Conservation (phyloP, 2,888 invertebrate genomes). For the Cordylochernes scorpioides region DNA sequence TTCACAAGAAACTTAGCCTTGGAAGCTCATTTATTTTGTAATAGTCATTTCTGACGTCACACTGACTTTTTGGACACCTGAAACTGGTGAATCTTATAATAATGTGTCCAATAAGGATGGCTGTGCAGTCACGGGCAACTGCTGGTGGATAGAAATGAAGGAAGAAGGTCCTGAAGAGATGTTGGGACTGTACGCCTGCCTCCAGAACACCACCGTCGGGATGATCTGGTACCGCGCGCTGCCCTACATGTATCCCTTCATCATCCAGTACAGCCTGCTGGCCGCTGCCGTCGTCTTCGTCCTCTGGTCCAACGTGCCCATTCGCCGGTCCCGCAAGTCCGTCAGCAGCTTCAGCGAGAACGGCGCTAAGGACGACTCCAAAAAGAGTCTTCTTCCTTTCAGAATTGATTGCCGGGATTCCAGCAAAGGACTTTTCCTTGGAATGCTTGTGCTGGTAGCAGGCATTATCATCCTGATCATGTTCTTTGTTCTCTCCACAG, state of each 20-base stretch:
- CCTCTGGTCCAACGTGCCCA: conserved; percentile 25
- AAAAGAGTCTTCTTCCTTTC: background rate
- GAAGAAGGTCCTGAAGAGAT: conserved; percentile 16
- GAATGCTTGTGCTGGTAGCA: conserved; percentile 27
- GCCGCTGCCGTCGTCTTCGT: conserved; percentile 30
- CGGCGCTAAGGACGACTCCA: conserved; percentile 1
- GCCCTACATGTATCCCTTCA: conserved; percentile 30
- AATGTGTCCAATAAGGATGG: too few species aligned
- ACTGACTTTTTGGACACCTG: too few species aligned
- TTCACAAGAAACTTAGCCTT: too few species aligned
- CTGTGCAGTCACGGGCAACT: conserved; percentile 5
- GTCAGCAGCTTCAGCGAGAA: conserved; percentile 6
- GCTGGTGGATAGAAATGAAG: conserved; percentile 1
- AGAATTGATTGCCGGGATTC: conserved; percentile 27
- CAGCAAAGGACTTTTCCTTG: conserved; percentile 30
- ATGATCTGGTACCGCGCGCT: conserved; percentile 30
- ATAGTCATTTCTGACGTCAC: too few species aligned
- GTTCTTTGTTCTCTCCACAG: conserved; percentile 10
- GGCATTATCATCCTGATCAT: conserved; percentile 11
- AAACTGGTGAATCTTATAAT: too few species aligned
- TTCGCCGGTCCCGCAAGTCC: conserved; percentile 3
- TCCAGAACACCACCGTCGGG: conserved; percentile 29
- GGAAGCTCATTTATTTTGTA: too few species aligned
- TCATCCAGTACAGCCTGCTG: conserved; percentile 28
- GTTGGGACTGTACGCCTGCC: conserved; percentile 27